Evolutionary conservation across 2,888 invertebrate genomes (phyloP).

Genomic region (Drosophila borborema): DNA sequence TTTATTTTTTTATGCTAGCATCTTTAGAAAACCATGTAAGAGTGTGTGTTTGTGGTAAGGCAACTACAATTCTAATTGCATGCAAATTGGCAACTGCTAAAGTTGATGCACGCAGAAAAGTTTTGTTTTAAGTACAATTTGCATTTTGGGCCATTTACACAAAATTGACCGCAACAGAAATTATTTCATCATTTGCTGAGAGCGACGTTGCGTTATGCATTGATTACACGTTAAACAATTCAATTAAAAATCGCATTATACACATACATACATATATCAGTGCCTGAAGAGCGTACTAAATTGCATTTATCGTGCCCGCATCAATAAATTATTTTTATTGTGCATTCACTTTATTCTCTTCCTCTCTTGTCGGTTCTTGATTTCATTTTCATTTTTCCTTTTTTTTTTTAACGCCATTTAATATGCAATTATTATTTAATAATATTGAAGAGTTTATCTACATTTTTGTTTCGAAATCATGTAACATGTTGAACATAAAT

Average conservation of each 20-base stretch:
- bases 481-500: slow-evolving; percentile 17
- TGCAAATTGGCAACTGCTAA: slow-evolving; percentile 47
- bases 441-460: slow-evolving; percentile 39
- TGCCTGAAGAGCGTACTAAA: slow-evolving; percentile 30
- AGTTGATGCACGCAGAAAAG: slow-evolving; percentile 3
- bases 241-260: slow-evolving; percentile 47
- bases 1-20: too few relatives aligned
- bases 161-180: slow-evolving; percentile 61
- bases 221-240: slow-evolving; percentile 63
- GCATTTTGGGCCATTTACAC: slow-evolving; percentile 38
- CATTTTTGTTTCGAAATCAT: too few relatives aligned
- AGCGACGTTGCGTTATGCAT: slow-evolving; percentile 33
- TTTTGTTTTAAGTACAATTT: slow-evolving; percentile 18
- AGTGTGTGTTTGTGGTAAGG: slow-evolving; percentile 10
- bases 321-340: slow-evolving; percentile 49
- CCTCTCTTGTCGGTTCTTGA: slow-evolving; percentile 7
- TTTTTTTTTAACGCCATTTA: slow-evolving; percentile 37
- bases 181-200: slow-evolving; percentile 31
- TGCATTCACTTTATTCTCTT: not conserved
- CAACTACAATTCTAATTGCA: slow-evolving; percentile 66
- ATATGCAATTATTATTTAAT: slow-evolving; percentile 67
- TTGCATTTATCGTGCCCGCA: slow-evolving; percentile 51
- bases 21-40: too few relatives aligned
- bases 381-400: slow-evolving; percentile 8
- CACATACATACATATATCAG: slow-evolving; percentile 11